Evolutionary conservation across 2,888 invertebrate genomes (phyloP), one percentile per base, ranked within the genome.

Genomic region (Tachina grossa): DNA sequence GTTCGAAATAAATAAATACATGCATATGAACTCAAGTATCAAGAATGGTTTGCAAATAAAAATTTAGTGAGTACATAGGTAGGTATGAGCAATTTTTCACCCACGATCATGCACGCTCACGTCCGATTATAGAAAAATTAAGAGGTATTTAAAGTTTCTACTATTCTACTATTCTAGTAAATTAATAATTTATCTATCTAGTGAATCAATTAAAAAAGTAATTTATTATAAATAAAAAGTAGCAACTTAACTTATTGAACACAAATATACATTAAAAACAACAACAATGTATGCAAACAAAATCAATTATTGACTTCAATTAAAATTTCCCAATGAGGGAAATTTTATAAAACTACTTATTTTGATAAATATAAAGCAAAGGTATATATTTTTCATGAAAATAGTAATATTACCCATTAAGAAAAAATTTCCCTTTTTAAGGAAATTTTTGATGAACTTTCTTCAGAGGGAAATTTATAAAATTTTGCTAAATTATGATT

Each of bases 11-110:
- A 31, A 66, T 39, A 22, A 22, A 22, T 22, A 22, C 2, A 2
- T 22, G 2, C 2, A 2, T 22, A n/a, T n/a, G n/a, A n/a, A 22
- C 22, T 22, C 22, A 13, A 66, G 55, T 22, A 31, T 31, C 31
- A 31, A 31, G 53, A 76, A 57, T 43, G 39, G 19, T 66, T 53
- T 66, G 43, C 39, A 74, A 22, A 6, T 31, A 6, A 31, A 31
- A 31, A 31, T 31, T 31, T 31, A 31, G 31, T 31, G 6, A 31
- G 0, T 31, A 6, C 6, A 31, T 5, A 31, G 31, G 6, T 5
- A 31, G 31, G 6, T 6, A 6, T 31, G 31, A 31, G 31, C 6
- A 31, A 31, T 31, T 31, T 31, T 31, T 5, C 31, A 31, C 31
- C 5, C 31, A 31, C 31, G 31, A 31, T 31, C 5, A 6, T 31